phyloP scores from a whole-genome alignment of 2,113 vertebrate genomes.

The Pseudopodoces humilis region DNA sequence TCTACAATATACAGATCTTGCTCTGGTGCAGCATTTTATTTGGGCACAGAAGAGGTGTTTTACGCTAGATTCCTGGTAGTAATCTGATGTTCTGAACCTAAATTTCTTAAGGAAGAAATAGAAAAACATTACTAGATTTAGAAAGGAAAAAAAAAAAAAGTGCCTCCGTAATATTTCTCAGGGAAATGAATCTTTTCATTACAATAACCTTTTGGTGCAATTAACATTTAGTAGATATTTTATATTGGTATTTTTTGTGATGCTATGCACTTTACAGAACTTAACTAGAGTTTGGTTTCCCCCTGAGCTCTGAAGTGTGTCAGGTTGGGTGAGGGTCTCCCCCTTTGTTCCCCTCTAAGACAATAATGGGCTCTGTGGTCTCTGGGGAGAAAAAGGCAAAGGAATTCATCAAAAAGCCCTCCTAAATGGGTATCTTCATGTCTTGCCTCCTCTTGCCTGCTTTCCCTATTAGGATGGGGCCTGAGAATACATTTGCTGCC shows the following conservation, averaged over 20 bases:
- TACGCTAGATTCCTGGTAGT: not conserved
- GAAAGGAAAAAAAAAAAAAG: not conserved
- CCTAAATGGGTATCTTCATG: fast-evolving
- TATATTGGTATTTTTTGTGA: not conserved
- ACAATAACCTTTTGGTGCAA: not conserved
- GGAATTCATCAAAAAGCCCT: not conserved
- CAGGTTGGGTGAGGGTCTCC: not conserved
- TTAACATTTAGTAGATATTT: not conserved
- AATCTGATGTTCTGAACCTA: not conserved
- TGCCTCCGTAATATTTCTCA: not conserved
- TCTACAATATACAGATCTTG: not conserved
- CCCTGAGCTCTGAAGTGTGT: not conserved
- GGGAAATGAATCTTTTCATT: not conserved
- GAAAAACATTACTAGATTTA: not conserved
- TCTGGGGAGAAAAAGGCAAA: not conserved
- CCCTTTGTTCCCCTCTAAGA: not conserved
- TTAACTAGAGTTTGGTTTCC: not conserved
- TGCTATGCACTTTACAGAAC: not conserved
- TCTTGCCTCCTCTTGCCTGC: not conserved
- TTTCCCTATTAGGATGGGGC: not conserved
- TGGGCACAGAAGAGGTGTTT: not conserved
- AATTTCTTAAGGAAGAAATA: not conserved
- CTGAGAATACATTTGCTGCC: not conserved
- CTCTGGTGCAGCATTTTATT: not conserved
- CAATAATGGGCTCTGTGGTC: not conserved